Percentiles rank a stretch among this genome's conserved stretches.
Evolutionary conservation across 2,797 vertebrate species (phyloP).

Genomic region (Sarcoramphus papa): DNA sequence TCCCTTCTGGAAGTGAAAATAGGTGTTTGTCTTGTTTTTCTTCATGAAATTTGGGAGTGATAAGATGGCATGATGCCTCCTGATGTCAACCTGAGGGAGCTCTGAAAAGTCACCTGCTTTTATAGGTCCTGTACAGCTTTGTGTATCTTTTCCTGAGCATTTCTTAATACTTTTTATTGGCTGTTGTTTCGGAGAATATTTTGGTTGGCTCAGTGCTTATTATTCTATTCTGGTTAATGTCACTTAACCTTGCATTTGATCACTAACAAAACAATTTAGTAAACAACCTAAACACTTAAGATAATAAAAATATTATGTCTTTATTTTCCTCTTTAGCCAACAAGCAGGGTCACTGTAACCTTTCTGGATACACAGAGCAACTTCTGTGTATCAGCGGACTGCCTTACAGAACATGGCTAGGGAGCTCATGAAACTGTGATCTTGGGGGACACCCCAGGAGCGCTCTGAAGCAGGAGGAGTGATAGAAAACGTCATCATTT

Average conservation of each 20-base stretch:
- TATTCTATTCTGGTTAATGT: background rate
- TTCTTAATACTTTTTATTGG: background rate
- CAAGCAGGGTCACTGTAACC: background rate
- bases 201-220: background rate
- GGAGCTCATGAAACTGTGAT: background rate
- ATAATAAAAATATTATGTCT: background rate
- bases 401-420: background rate
- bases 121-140: background rate
- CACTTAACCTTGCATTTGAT: background rate
- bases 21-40: background rate
- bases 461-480: background rate
- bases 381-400: background rate
- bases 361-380: background rate
- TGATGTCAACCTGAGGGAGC: background rate
- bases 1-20: background rate
- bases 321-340: background rate
- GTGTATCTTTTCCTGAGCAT: background rate
- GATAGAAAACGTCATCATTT: background rate
- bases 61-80: background rate
- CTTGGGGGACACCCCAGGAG: no score
- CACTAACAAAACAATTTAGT: background rate
- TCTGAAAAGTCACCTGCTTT: background rate
- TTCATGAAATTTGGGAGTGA: background rate
- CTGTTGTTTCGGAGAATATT: background rate
- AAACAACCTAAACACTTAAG: background rate